A percentile compares a stretch with the other conserved stretches of the same genome.
These are phyloP conservation scores for Thaleichthys pacificus DNA, from an alignment of 2,797 vertebrate genomes.

Conservation along the genomic window DNA sequence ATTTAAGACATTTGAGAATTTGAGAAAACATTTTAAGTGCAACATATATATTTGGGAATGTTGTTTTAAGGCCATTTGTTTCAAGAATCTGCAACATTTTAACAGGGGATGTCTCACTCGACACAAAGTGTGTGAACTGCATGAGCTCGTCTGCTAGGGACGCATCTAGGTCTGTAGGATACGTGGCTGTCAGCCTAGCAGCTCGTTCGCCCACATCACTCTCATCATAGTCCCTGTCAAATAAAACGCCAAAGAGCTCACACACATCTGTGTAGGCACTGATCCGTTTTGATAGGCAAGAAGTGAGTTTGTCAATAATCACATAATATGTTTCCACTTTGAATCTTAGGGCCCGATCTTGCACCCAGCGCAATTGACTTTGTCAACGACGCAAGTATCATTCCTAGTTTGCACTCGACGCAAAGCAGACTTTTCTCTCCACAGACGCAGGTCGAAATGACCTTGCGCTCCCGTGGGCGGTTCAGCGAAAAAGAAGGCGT, in stretches of 20 bases:
- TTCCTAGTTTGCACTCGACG: too few relatives aligned
- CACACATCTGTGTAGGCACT: background rate
- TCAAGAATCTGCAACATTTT: background rate
- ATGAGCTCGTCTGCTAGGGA: background rate
- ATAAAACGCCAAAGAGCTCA: background rate
- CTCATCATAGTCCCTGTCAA: too few relatives aligned
- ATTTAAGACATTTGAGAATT: constrained; percentile 7
- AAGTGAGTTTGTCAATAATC: background rate
- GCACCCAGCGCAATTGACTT: too few relatives aligned
- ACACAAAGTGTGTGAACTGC: constrained; percentile 2
- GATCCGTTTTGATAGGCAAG: background rate
- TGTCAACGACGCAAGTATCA: too few relatives aligned
- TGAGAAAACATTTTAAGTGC: background rate
- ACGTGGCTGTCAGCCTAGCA: background rate
- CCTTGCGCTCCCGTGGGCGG: too few relatives aligned
- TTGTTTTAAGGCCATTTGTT: background rate
- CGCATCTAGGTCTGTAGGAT: background rate
- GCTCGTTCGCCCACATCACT: background rate
- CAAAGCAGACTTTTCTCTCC: too few relatives aligned
- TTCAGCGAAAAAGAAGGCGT: too few relatives aligned
- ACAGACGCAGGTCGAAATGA: too few relatives aligned
- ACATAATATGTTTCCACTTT: constrained; percentile 11
- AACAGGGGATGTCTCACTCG: background rate
- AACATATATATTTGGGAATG: constrained; percentile 3
- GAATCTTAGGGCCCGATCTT: too few relatives aligned